Evolutionary conservation across 2,888 invertebrate species (phyloP).

Genomic region (Epistrophe grossulariae): DNA sequence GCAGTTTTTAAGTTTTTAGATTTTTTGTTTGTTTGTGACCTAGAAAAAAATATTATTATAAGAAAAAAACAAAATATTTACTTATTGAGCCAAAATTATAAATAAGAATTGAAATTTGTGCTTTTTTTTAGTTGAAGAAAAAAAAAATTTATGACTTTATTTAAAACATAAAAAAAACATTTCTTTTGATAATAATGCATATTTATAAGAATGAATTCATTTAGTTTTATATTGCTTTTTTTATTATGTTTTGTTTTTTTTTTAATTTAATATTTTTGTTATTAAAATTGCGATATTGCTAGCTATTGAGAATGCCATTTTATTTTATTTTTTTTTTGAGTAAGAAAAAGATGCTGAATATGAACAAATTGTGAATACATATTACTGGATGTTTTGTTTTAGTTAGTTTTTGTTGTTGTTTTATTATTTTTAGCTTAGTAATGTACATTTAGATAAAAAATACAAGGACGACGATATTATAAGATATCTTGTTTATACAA

Average conservation of each 20-base stretch:
- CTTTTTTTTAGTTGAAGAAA: background rate
- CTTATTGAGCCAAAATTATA: background rate
- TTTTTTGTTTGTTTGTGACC: constrained; percentile 5
- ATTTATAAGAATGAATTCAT: constrained; percentile 34
- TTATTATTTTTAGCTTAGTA: constrained; percentile 51
- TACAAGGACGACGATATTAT: constrained; percentile 70
- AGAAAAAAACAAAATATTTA: background rate
- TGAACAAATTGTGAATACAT: constrained; percentile 58
- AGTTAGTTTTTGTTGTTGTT: constrained; percentile 27
- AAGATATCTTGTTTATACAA: constrained; percentile 65
- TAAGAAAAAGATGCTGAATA: constrained; percentile 70
- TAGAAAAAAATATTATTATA: background rate
- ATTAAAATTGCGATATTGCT: constrained; percentile 62
- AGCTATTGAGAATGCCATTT: constrained; percentile 65
- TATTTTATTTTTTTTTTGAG: constrained; percentile 34
- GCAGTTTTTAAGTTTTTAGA: constrained; percentile 30
- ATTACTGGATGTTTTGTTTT: constrained; percentile 43
- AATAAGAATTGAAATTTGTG: constrained; percentile 28
- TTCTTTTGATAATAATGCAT: background rate
- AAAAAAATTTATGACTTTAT: background rate
- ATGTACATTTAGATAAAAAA: constrained; percentile 72
- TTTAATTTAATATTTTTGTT: background rate
- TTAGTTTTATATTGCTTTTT: constrained; percentile 40
- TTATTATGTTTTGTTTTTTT: constrained; percentile 14
- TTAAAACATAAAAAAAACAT: background rate